Percentiles rank a stretch among this genome's conserved stretches.
phyloP scores from a whole-genome alignment of 2,888 invertebrate species.

The Hemithea aestivaria region DNA sequence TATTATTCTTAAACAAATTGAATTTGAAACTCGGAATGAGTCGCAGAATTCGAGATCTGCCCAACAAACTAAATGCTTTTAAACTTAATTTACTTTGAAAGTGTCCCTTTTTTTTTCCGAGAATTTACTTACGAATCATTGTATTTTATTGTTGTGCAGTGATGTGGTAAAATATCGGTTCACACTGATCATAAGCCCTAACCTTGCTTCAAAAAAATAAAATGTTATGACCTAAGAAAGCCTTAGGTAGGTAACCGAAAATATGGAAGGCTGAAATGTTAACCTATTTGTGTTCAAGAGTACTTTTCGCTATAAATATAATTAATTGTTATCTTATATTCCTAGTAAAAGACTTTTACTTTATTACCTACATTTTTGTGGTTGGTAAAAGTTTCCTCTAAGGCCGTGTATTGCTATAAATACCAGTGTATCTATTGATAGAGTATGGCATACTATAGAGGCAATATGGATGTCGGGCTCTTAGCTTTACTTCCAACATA shows the following conservation, averaged over 20 bases:
- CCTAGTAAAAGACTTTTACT: no score
- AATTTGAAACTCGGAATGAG: constrained; percentile 10
- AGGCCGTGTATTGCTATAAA: no score
- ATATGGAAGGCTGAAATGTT: constrained; percentile 8
- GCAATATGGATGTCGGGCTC: no score
- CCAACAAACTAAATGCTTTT: constrained; percentile 15
- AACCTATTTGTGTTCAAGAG: constrained; percentile 11
- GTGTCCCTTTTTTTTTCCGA: constrained; percentile 10
- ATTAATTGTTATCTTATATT: constrained; percentile 11
- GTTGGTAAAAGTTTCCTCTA: no score
- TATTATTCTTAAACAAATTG: constrained; percentile 16
- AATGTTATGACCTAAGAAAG: constrained; percentile 11
- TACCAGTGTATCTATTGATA: no score
- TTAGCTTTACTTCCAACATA: no score
- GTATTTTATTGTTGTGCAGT: constrained; percentile 5
- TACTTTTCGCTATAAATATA: constrained; percentile 17
- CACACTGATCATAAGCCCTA: background rate
- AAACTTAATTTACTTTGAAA: constrained; percentile 19
- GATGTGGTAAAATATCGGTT: constrained; percentile 5
- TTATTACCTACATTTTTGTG: no score
- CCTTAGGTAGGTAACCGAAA: constrained; percentile 9
- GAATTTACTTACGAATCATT: constrained; percentile 18
- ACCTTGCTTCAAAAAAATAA: no score
- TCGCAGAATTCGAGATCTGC: background rate
- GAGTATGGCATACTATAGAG: no score